Evolutionary conservation across 2,113 vertebrate genomes (phyloP).

Genomic region (Oreochromis tanganicae): DNA sequence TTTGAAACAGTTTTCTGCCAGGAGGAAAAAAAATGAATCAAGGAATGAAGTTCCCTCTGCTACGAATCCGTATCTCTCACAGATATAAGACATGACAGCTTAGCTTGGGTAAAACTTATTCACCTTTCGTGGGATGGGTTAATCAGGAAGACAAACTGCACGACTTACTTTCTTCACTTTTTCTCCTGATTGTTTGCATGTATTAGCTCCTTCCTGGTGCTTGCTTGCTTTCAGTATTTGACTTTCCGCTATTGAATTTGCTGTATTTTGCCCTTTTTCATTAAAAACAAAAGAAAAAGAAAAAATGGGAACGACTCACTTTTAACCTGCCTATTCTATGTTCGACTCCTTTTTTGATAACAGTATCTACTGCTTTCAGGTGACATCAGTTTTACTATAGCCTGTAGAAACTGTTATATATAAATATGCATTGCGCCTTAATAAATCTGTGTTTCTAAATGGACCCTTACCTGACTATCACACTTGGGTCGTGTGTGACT

Average conservation of each 20-base stretch:
- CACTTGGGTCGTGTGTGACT: constrained; percentile 88
- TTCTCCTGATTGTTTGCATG: not conserved
- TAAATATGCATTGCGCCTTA: not conserved
- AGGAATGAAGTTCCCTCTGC: not conserved
- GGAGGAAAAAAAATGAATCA: not conserved
- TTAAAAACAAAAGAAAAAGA: not conserved
- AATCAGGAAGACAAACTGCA: not conserved
- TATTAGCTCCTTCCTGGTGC: not conserved
- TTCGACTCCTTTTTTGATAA: not conserved
- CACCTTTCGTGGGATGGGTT: not conserved
- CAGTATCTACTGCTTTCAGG: not conserved
- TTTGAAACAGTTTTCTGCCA: not conserved
- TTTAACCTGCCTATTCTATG: not conserved
- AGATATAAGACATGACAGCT: not conserved
- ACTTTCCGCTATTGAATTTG: not conserved
- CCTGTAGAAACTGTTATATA: not conserved
- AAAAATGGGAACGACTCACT: not conserved
- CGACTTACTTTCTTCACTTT: not conserved
- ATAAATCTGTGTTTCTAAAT: not conserved
- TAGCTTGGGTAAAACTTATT: not conserved
- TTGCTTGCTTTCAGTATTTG: not conserved
- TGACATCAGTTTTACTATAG: not conserved
- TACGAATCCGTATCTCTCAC: not conserved
- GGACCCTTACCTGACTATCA: constrained; percentile 79
- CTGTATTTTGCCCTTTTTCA: not conserved